Base-by-base conservation (phyloP, 2,888 invertebrate genomes). In the Drosophila kambysellisi region DNA sequence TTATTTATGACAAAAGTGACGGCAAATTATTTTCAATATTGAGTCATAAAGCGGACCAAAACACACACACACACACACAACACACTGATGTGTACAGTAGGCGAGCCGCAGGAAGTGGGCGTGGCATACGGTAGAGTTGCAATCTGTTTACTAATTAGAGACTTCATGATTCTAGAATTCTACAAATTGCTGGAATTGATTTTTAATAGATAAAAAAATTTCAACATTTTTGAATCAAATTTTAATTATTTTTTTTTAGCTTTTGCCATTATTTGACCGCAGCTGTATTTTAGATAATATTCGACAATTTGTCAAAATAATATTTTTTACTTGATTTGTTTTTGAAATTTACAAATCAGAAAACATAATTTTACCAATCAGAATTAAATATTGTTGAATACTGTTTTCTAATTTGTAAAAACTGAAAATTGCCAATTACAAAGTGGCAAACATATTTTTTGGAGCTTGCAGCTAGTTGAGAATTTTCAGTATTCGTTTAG, bases 11-110 rank as follows among this genome's bases (percentile, higher is more conserved):
- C 83, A 71, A 88, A 85, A 87, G 67, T 84, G 66, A 74, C 72
- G 75, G 87, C 75, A 87, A 83, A 83, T 88, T 83, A 82, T 84
- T 82, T 82, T 78, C 82, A 82, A 83, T 76, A 82, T 88, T 83
- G 83, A 83, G 85, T 88, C 88, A 83, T 81, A 72, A 41, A 35
- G 30, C 69, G 9, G 29, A 33, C 50, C 54, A 54, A 58, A 48
- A 33, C 20, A 30, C 11, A n/a, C 11, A 52, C 30, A 30, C 11
- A n/a, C 12, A 17, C 20, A n/a, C 43, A 32, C 39, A n/a, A n/a
- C 15, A n/a, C n/a, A 11, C 48, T 25, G 15, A 46, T 59, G 20
- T 17, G 37, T 3, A 37, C 25, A 35, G 25, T 25, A 2, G 35
- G 46, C 25, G 25, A 17, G 35, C n/a, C 54, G 62, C 62, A 81